Conservation (phyloP, 1,140 invertebrate genomes). For the Lucilia sericata region DNA sequence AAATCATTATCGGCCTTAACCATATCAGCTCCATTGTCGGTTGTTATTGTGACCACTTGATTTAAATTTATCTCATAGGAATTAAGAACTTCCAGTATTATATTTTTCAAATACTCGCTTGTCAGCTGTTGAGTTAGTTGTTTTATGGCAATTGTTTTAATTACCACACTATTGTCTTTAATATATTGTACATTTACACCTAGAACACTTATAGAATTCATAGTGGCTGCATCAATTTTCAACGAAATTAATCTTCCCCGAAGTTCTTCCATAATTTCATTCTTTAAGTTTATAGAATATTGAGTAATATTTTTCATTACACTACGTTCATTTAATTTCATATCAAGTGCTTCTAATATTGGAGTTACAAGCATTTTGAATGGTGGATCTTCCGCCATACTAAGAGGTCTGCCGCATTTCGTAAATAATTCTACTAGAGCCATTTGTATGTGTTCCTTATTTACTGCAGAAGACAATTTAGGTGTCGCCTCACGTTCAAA, state of each 20-base stretch:
- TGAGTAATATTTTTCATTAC: background rate
- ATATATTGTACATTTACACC: background rate
- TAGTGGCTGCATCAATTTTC: background rate
- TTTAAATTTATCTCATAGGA: background rate
- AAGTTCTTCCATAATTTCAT: background rate
- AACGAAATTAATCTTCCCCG: background rate
- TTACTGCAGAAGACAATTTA: no score
- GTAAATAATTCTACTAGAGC: background rate
- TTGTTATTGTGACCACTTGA: background rate
- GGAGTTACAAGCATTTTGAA: background rate
- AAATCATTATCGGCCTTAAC: slow-evolving; percentile 30
- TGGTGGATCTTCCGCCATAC: background rate
- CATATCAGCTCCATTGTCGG: background rate
- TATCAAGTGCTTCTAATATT: background rate
- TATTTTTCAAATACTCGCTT: background rate
- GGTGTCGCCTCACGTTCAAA: no score
- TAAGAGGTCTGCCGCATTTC: background rate
- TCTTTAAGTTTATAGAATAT: background rate
- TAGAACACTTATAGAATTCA: background rate
- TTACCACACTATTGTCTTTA: background rate
- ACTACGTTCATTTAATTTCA: background rate
- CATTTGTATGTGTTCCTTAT: background rate
- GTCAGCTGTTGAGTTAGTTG: background rate
- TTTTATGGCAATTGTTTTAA: background rate
- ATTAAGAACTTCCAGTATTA: background rate